Conservation (phyloP, 1,140 invertebrate genomes). For the Spodoptera litura region DNA sequence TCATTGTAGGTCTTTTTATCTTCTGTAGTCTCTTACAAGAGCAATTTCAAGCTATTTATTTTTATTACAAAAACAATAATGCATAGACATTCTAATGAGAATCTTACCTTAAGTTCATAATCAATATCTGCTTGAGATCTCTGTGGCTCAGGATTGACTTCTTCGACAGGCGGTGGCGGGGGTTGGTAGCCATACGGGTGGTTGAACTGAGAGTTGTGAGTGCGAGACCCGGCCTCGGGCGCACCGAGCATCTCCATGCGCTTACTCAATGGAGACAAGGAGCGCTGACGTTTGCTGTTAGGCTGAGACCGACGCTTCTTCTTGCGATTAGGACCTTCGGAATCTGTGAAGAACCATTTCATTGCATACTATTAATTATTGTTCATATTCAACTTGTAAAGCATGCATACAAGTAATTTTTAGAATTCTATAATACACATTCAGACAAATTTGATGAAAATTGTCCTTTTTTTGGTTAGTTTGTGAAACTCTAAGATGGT, state of each 20-base stretch:
- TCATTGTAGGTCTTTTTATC: background rate
- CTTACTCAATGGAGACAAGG: conserved; percentile 92
- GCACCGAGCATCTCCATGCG: conserved; percentile 90
- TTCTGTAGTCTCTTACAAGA: too few relatives aligned
- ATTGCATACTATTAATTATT: conserved; percentile 28
- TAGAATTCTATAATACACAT: background rate
- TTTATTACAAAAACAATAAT: background rate
- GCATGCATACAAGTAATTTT: background rate
- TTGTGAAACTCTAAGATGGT: background rate
- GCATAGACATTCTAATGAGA: conserved; percentile 1
- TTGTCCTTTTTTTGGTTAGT: background rate
- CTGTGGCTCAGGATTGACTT: conserved; percentile 62
- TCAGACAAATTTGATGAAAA: background rate
- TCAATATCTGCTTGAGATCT: conserved; percentile 86
- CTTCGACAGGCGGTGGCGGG: conserved; percentile 72
- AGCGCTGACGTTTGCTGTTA: conserved; percentile 89
- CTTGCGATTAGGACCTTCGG: conserved; percentile 87
- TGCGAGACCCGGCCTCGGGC: conserved; percentile 82
- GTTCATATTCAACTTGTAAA: background rate
- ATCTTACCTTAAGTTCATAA: conserved; percentile 88
- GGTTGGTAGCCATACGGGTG: conserved; percentile 84
- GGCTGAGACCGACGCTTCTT: conserved; percentile 88
- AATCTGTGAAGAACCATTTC: conserved; percentile 71
- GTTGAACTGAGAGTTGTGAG: conserved; percentile 87
- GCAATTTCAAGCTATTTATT: background rate